Evolutionary conservation across 2,888 invertebrate species (phyloP), one percentile per base, ranked within the genome.

Genomic region (Nysson spinosus): DNA sequence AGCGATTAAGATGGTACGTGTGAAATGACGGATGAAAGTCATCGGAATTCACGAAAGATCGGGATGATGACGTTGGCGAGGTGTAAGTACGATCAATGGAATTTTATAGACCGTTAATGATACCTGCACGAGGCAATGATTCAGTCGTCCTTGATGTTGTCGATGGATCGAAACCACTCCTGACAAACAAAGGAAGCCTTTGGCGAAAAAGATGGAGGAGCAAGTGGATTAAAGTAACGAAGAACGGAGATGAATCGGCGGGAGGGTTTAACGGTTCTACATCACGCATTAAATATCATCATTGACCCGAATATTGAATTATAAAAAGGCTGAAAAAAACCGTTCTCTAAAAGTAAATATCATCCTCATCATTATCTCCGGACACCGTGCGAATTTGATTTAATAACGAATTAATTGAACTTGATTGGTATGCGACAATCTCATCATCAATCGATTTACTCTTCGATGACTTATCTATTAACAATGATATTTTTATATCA

Each of bases 31-130:
- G 2, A 16, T n/a, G 19, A 17, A 6, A 47, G 47, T 49, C 14
- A 24, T 22, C 37, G 26, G 44, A 34, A 62, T 47, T 5, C 20
- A 20, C 17, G 20, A 3, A 20, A 22, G 20, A 2, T 14, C 34
- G 11, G 28, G 43, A 44, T 43, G 43, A 44, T 43, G 37, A 55
- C 43, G 49, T 22, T 16, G n/a, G 39, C 34, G 12, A 69, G 34
- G 34, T 20, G 54, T 22, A 39, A 57, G 11, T 14, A 30, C 19
- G 37, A 44, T 19, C 32, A 39, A n/a, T 47, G 50, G 58, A 58
- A 67, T 64, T 58, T 73, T 51, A 58, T 57, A 50, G 57, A 63
- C 50, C 43, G 50, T 67, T 62, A 61, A 77, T 57, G 56, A 67
- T 49, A 47, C 37, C 4, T 37, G 46, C 44, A 26, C 32, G 43